Evolutionary conservation across 2,888 invertebrate species (phyloP).

Genomic region (Plagodis dolabraria): DNA sequence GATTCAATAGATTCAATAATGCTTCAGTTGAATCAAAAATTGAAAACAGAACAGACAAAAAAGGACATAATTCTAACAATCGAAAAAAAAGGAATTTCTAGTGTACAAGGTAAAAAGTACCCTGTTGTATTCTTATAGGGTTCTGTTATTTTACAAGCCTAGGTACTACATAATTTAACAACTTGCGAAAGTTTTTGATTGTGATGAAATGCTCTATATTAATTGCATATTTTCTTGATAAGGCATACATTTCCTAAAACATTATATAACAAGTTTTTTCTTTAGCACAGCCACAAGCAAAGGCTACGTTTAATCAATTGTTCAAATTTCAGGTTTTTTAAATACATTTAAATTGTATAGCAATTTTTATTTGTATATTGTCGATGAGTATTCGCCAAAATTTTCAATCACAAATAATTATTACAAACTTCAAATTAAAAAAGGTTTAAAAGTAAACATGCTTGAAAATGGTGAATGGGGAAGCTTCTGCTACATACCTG

Average conservation of each 20-base stretch:
- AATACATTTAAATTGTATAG: neutral
- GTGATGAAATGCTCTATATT: no score
- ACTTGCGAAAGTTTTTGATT: no score
- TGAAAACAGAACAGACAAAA: neutral
- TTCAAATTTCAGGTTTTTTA: neutral
- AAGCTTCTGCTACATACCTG: neutral
- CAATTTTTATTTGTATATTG: neutral
- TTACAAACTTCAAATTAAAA: slow-evolving; percentile 8
- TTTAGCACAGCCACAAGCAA: no score
- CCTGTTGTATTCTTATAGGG: no score
- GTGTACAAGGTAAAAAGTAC: slow-evolving; percentile 2
- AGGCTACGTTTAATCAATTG: neutral
- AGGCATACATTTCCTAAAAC: no score
- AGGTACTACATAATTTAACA: no score
- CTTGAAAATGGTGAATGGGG: neutral
- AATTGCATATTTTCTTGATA: no score
- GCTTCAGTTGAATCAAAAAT: neutral
- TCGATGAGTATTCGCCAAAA: neutral
- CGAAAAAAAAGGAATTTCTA: neutral
- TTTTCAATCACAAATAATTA: neutral
- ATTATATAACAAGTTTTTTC: no score
- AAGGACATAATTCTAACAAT: neutral
- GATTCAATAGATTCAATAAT: neutral
- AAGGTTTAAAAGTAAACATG: slow-evolving; percentile 4
- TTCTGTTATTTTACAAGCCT: no score